phyloP scores from a whole-genome alignment of 2,113 vertebrate genomes.

The Etheostoma cragini region DNA sequence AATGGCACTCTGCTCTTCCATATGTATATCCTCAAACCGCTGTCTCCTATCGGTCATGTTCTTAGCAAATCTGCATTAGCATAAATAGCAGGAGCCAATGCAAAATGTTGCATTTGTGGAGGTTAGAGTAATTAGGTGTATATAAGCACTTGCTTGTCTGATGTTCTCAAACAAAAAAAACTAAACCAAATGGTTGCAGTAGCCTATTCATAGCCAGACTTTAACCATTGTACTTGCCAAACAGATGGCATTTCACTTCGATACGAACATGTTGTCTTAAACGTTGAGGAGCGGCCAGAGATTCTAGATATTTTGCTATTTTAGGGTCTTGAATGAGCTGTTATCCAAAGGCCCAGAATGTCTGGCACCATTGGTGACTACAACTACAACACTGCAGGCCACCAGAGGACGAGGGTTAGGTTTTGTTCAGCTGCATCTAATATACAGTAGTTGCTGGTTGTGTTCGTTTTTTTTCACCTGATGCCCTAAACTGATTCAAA shows the following conservation, averaged over 20 bases:
- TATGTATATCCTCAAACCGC: background rate
- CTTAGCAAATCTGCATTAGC: background rate
- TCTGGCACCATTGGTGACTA: background rate
- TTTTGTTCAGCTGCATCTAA: conserved; percentile 6
- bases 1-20: background rate
- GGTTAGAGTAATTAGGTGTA: background rate
- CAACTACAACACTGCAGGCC: background rate
- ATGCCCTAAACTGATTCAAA: conserved; percentile 46
- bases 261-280: background rate
- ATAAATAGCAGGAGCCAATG: background rate
- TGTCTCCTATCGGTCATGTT: background rate
- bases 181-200: background rate
- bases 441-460: background rate
- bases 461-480: conserved; percentile 27
- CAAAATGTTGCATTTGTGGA: background rate
- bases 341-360: background rate
- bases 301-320: background rate
- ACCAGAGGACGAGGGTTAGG: background rate
- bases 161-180: background rate
- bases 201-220: background rate
- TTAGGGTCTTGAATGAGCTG: background rate
- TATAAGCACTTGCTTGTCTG: background rate
- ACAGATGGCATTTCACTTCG: background rate
- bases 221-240: background rate
- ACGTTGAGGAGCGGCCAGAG: background rate